Conservation (phyloP, 2,797 vertebrate genomes). For the Podarcis siculus region DNA sequence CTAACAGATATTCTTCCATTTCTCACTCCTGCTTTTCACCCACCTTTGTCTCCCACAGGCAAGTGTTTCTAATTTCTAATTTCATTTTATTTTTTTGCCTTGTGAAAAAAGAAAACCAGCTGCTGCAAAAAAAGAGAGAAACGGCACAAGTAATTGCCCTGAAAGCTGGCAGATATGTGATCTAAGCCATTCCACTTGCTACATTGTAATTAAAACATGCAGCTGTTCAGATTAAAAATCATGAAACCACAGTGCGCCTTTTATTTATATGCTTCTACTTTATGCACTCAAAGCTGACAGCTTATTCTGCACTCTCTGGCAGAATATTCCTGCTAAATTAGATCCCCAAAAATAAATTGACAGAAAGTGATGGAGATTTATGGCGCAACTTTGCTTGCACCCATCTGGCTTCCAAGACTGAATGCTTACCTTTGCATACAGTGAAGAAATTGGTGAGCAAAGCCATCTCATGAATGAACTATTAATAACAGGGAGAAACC, state of each 20-base stretch:
- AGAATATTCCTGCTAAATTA: slow-evolving; percentile 45
- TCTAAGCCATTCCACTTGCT: slow-evolving; percentile 27
- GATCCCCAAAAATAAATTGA: slow-evolving; percentile 14
- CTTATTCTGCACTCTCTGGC: slow-evolving; percentile 32
- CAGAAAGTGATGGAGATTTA: slow-evolving; percentile 35
- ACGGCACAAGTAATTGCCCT: slow-evolving; percentile 13
- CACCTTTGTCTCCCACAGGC: not conserved
- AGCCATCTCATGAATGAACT: not conserved
- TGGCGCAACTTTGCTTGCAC: slow-evolving; percentile 11
- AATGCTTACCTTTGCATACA: slow-evolving; percentile 13
- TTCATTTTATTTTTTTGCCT: not conserved
- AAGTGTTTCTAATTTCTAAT: slow-evolving; percentile 14
- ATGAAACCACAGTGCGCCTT: not conserved
- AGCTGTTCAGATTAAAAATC: slow-evolving; percentile 34
- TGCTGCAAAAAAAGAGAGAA: not conserved
- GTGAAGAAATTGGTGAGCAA: slow-evolving; percentile 13
- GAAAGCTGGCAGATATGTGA: slow-evolving; percentile 31
- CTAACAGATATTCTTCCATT: not conserved
- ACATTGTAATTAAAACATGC: slow-evolving; percentile 37
- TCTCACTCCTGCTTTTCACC: slow-evolving; percentile 17
- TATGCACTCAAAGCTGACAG: slow-evolving; percentile 25
- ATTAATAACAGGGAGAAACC: not conserved
- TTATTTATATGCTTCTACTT: slow-evolving; percentile 35
- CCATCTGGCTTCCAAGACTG: slow-evolving; percentile 45
- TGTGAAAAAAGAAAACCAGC: slow-evolving; percentile 28